Conservation (phyloP, 2,888 invertebrate species). For the Orthonychiurus folsomi region DNA sequence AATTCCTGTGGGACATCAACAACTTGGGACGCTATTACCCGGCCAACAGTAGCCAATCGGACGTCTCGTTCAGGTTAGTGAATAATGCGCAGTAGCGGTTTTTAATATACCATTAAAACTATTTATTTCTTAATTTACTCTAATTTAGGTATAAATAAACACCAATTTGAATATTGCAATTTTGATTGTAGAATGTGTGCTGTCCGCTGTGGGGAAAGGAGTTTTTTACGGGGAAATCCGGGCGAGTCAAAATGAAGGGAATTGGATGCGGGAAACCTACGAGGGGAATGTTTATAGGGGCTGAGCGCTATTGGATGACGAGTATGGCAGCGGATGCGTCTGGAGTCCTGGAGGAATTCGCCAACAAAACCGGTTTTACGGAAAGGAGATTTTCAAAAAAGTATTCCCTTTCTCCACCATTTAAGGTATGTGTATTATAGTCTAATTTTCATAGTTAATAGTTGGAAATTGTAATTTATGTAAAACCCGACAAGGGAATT, state of each 20-base stretch:
- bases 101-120: not conserved
- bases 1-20: constrained; percentile 3
- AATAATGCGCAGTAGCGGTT: not conserved
- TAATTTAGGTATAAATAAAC: no score
- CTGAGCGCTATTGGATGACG: constrained; percentile 47
- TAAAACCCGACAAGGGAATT: no score
- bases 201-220: constrained; percentile 88
- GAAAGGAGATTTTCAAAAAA: no score
- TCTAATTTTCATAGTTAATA: no score
- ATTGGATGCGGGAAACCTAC: constrained; percentile 73
- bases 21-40: not conserved
- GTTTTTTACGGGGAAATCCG: constrained; percentile 76
- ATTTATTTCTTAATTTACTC: no score
- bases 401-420: no score
- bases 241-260: constrained; percentile 61
- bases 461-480: no score
- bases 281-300: no score
- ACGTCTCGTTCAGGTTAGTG: not conserved
- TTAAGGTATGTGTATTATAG: no score
- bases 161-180: no score
- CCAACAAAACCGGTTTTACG: constrained; percentile 62
- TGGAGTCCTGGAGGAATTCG: constrained; percentile 65
- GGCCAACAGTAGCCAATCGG: not conserved
- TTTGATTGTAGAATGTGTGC: constrained; percentile 67
- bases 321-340: constrained; percentile 66